Evolutionary conservation across 30 jellyfish, hydroid and myxozoan species (phyloP), one percentile per base, ranked within the genome.

Genomic region (Aurelia coerulea): DNA sequence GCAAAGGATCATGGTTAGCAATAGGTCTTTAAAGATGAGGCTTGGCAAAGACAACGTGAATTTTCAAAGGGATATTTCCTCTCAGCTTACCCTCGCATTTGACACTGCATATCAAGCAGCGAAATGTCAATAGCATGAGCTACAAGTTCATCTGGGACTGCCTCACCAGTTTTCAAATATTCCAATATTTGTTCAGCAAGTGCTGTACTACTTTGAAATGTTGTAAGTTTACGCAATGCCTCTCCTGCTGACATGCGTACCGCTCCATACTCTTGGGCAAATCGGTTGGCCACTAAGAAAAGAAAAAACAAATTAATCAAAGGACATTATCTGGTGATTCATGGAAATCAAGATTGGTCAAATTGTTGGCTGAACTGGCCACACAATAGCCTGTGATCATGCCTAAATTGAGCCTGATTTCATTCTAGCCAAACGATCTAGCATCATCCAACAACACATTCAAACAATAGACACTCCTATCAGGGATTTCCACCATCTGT

Each of bases 191-290:
- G 90, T 31, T 76, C 74, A 2, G 96, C 97, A 13, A 94, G 97
- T 14, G 78, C 81, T 1, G 97, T 78, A 10, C 74, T 51, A 68
- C 83, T 79, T 51, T 89, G 97, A 35, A 82, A 60, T 6, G 63
- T 42, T 31, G 91, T 62, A 42, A 94, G 87, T 35, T 65, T 81
- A 9, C 99, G 92, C 19, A 94, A 53, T 1, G 97, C 99, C 49
- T 94, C 97, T 10, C 99, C 99, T 59, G 95, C 95, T 8, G 99
- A 94, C 62, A 94, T 51, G 54, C 99, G 99, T 46, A 85, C 91
- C 13, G 90, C 79, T 23, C 99, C 97, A 76, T 75, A 87, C 50
- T 94, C 99, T 67, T 90, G 84, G 17, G 68, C 93, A 71, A 94
- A 86, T 23, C 99, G 97, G 32, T 90, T 94, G 41, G 96, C 93